Evolutionary conservation across 2,797 vertebrate species (phyloP), one percentile per base, ranked within the genome.

Genomic region (Sardinella longiceps): DNA sequence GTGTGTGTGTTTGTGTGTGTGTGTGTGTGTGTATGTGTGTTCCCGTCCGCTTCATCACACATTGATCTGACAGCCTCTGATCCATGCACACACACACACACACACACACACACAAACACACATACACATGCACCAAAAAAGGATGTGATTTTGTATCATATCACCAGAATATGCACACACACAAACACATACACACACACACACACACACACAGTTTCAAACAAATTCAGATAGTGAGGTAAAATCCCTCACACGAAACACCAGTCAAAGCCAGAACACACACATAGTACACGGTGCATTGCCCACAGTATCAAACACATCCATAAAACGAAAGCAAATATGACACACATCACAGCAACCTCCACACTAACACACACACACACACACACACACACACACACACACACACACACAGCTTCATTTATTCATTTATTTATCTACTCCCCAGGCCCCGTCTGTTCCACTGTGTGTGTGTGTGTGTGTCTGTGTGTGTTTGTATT

Each of bases 1-100:
- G 33, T 77, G 33, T 43, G 70, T 77, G 70, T 77, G 70, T 77
- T 2, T 77, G 37, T 77, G 70, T 20, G 70, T 43, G 70, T 77
- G 70, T 23, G 6, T 77, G 18, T 77, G 70, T 77, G 70, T 77
- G 70, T 77, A 18, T 70, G 66, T 70, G 30, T 70, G 66, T 74
- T 10, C 18, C 3, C 37, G 30, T 74, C 25, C 7, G 66, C 66
- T 74, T 5, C 5, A 74, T 37, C 33, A 15, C 30, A 74, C 33
- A 74, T 74, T 37, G 30, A 74, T 74, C 11, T 74, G 30, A 74
- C 30, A 74, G 30, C 15, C 6, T 74, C 30, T 74, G 30, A 37
- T 74, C 15, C 66, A 74, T 3, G 5, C 25, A 37, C 66, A 20
- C 30, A 37, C 25, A 60, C 58, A 25, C 1, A 60, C 58, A 58